Conservation (phyloP, 2,888 invertebrate species). For the Drosophila fulvimacula region DNA sequence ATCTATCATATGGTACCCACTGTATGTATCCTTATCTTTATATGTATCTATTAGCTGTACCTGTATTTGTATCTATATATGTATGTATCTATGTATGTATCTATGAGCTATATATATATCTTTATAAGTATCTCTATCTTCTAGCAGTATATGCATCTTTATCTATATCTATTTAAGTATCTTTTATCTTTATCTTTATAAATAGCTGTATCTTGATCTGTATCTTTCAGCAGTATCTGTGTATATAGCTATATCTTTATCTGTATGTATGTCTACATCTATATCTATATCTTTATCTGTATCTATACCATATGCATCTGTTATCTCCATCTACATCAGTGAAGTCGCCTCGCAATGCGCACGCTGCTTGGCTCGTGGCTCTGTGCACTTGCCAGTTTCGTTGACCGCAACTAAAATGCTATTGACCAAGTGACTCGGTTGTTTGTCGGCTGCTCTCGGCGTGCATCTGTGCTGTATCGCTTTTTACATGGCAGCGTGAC, state of each 20-base stretch:
- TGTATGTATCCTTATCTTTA: slow-evolving; percentile 6
- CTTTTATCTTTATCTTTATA: no score
- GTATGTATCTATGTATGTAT: slow-evolving; percentile 11
- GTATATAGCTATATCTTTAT: background rate
- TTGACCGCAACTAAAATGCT: slow-evolving; percentile 65
- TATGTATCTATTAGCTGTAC: slow-evolving; percentile 12
- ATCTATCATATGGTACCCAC: no score
- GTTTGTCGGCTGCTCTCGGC: slow-evolving; percentile 5
- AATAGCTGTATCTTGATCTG: slow-evolving; percentile 1
- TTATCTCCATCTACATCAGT: background rate
- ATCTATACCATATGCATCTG: background rate
- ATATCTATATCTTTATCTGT: no score
- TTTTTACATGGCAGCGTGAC: slow-evolving; percentile 35
- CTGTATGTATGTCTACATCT: no score
- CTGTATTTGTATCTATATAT: slow-evolving; percentile 14
- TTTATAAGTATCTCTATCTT: no score
- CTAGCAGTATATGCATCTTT: no score
- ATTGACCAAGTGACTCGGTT: slow-evolving; percentile 67
- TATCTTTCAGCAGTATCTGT: background rate
- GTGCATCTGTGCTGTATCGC: slow-evolving; percentile 13
- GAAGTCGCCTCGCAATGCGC: background rate
- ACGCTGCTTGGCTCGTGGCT: background rate
- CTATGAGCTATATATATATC: background rate
- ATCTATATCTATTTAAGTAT: no score
- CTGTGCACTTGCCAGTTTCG: slow-evolving; percentile 30